Percentiles rank a stretch among this genome's conserved stretches.
Evolutionary conservation across 2,797 vertebrate species (phyloP).

Genomic region (Eulemur mongoz): DNA sequence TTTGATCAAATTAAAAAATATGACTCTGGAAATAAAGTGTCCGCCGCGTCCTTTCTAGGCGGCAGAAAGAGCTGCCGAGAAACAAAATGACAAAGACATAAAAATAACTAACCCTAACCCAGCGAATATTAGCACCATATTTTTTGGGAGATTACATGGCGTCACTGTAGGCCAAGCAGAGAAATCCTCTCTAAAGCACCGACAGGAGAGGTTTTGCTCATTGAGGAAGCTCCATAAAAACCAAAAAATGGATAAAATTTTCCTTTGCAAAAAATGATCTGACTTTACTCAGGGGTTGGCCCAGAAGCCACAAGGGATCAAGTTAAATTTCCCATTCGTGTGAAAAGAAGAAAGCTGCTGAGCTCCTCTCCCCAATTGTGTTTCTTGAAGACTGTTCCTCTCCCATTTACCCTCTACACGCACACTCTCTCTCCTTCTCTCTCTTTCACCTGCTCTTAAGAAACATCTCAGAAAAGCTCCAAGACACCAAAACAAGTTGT

Average conservation of each 20-base stretch:
- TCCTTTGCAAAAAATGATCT: constrained; percentile 73
- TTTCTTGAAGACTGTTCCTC: constrained; percentile 25
- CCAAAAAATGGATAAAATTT: constrained; percentile 78
- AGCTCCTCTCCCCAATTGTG: background rate
- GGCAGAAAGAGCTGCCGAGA: constrained; percentile 71
- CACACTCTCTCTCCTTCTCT: background rate
- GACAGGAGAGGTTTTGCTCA: constrained; percentile 79
- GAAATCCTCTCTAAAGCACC: constrained; percentile 81
- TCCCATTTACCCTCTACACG: background rate
- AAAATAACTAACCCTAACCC: constrained; percentile 83
- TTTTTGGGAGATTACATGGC: constrained; percentile 78
- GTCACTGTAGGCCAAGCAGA: constrained; percentile 69
- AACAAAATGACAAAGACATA: constrained; percentile 80
- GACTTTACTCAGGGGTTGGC: constrained; percentile 71
- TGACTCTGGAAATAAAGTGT: constrained; percentile 79
- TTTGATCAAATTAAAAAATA: constrained; percentile 83
- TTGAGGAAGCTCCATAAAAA: constrained; percentile 77
- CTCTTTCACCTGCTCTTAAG: background rate
- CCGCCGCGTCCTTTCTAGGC: constrained; percentile 69
- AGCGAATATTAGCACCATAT: constrained; percentile 80
- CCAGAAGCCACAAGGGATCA: constrained; percentile 72
- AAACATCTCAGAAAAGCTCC: background rate
- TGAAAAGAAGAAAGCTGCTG: constrained; percentile 38
- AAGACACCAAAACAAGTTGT: background rate
- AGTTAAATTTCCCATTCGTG: constrained; percentile 74